Conservation (phyloP, 1,140 invertebrate species). For the Drosophila lacteicornis region DNA sequence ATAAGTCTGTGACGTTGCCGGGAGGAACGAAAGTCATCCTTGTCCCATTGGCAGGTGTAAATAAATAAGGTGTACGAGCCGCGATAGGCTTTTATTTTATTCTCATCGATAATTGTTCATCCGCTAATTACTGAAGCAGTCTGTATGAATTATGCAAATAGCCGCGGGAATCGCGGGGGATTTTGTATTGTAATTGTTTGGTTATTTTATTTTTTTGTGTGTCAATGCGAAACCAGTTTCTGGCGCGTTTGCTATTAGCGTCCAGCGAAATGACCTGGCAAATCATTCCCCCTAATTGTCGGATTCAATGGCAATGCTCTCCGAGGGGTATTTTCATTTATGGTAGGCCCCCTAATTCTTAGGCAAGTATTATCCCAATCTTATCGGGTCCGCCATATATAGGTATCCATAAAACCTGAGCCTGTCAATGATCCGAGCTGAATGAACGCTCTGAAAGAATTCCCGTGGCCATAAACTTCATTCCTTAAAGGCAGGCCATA, state of each 20-base stretch:
- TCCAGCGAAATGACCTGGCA: conserved; percentile 8
- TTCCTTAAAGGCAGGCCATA: conserved; percentile 5
- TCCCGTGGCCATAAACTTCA: conserved; percentile 19
- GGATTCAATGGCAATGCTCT: conserved; percentile 1
- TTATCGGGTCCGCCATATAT: conserved; percentile 9
- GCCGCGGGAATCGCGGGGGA: not conserved
- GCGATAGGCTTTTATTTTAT: not conserved
- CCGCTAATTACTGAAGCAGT: conserved; percentile 2
- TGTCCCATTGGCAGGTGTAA: conserved; percentile 25
- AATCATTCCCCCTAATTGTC: conserved; percentile 13
- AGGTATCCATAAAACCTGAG: conserved; percentile 31
- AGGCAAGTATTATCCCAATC: conserved; percentile 18
- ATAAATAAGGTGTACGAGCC: not conserved
- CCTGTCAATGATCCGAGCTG: conserved; percentile 36
- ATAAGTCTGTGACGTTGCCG: conserved; percentile 27
- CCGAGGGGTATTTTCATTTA: conserved; percentile 1
- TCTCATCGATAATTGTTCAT: conserved; percentile 5
- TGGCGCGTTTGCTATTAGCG: not conserved
- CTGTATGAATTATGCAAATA: conserved; percentile 17
- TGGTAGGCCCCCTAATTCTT: not conserved
- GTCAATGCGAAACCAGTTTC: conserved; percentile 14
- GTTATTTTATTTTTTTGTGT: not conserved
- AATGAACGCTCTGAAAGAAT: conserved; percentile 21
- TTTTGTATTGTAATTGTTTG: not conserved
- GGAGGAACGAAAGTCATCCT: conserved; percentile 34